These are phyloP conservation scores for Pedicia rivosa DNA, from an alignment of 2,888 invertebrate genomes.

Conservation along the genomic window DNA sequence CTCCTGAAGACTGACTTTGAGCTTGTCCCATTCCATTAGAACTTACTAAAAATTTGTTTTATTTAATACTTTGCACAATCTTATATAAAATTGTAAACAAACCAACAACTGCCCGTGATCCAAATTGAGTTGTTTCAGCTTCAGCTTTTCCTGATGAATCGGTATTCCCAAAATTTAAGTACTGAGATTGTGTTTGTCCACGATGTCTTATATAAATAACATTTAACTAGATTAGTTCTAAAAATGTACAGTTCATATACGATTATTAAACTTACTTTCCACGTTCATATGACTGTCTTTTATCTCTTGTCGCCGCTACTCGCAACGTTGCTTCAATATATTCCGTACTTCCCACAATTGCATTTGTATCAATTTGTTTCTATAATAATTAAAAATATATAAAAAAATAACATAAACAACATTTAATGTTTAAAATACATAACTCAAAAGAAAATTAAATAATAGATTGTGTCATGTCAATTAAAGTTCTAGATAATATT, in stretches of 20 bases:
- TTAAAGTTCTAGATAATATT: no score
- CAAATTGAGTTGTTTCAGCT: conserved; percentile 51
- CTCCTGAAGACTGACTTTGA: conserved; percentile 64
- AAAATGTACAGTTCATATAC: no score
- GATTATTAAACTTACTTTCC: conserved; percentile 23
- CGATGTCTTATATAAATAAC: conserved; percentile 22
- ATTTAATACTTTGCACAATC: not conserved
- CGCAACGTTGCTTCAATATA: conserved; percentile 12
- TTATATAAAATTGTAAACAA: conserved; percentile 12
- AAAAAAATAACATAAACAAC: no score
- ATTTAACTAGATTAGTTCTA: not conserved
- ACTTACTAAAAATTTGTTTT: conserved; percentile 40
- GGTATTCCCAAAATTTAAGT: conserved; percentile 50
- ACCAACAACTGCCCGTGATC: conserved; percentile 30
- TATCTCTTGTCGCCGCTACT: conserved; percentile 13
- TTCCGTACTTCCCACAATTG: conserved; percentile 14
- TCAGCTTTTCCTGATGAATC: conserved; percentile 57
- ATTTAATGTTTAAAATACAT: no score
- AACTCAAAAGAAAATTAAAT: no score
- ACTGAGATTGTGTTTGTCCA: conserved; percentile 75
- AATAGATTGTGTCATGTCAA: no score
- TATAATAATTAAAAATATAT: no score
- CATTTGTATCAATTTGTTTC: conserved; percentile 13
- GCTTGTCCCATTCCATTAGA: conserved; percentile 77
- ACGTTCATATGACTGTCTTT: conserved; percentile 23